Evolutionary conservation across 2,888 invertebrate genomes (phyloP).

Genomic region (Ectemnius cavifrons): DNA sequence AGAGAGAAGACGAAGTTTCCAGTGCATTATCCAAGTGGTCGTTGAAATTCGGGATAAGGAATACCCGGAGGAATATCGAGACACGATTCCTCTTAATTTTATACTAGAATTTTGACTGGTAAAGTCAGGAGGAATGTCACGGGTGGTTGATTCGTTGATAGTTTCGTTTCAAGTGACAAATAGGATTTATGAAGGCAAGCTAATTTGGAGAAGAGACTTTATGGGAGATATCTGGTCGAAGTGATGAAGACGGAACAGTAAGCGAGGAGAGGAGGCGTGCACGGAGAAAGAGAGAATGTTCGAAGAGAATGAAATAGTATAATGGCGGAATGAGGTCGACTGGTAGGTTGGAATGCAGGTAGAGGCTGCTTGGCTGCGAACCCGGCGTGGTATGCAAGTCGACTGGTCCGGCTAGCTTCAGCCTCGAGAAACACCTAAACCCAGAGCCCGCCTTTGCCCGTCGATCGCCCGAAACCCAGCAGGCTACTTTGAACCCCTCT

Average conservation of each 20-base stretch:
- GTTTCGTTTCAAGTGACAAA: too few relatives aligned
- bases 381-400: conserved; percentile 66
- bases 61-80: neutral
- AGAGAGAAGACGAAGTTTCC: neutral
- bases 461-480: conserved; percentile 19
- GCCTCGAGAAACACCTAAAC: conserved; percentile 48
- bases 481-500: conserved; percentile 33
- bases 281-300: conserved; percentile 28
- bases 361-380: conserved; percentile 65
- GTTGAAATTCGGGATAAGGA: too few relatives aligned
- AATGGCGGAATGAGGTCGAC: conserved; percentile 74
- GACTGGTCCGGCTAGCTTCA: conserved; percentile 57
- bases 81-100: neutral
- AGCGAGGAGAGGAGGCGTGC: conserved; percentile 8
- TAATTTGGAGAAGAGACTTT: neutral
- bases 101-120: too few relatives aligned
- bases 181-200: neutral
- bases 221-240: neutral
- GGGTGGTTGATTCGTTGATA: conserved; percentile 21
- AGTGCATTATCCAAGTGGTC: too few relatives aligned
- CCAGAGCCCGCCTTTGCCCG: conserved; percentile 20
- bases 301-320: conserved; percentile 68
- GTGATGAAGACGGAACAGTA: conserved; percentile 1
- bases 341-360: conserved; percentile 74
- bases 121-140: conserved; percentile 16